phyloP scores from a whole-genome alignment of 2,888 invertebrate genomes.

The Sinhomidia bicolor region DNA sequence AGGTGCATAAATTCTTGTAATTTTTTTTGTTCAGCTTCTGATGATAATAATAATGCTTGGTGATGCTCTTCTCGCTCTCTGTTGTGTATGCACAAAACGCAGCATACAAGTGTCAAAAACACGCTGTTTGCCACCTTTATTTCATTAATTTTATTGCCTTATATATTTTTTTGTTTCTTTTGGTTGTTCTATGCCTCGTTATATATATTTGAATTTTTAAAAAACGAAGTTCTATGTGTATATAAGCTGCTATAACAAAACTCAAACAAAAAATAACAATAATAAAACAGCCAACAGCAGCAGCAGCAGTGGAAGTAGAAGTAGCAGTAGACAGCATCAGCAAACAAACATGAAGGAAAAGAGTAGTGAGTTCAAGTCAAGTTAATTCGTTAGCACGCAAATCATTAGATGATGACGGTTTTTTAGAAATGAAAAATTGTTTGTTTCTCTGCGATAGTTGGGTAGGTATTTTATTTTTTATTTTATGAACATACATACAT shows the following conservation, averaged over 20 bases:
- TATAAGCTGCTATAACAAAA: slow-evolving; percentile 33
- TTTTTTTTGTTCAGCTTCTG: not conserved
- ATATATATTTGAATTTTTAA: not conserved
- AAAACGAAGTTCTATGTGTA: not conserved
- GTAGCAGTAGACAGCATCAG: too few species aligned
- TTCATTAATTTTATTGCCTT: slow-evolving; percentile 72
- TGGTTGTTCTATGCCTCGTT: not conserved
- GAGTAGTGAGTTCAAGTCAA: slow-evolving; percentile 42
- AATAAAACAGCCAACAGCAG: not conserved
- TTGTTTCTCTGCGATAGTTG: not conserved
- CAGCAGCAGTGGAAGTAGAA: too few species aligned
- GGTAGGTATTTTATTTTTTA: not conserved
- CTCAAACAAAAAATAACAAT: not conserved
- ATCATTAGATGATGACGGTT: slow-evolving; percentile 57
- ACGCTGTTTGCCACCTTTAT: slow-evolving; percentile 62
- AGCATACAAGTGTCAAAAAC: slow-evolving; percentile 64
- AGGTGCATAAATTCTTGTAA: slow-evolving; percentile 46
- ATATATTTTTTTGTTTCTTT: not conserved
- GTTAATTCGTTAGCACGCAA: slow-evolving; percentile 70
- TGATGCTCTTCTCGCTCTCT: too few species aligned
- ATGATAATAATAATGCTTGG: not conserved
- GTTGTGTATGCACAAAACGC: not conserved
- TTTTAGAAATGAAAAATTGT: slow-evolving; percentile 41
- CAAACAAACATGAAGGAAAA: slow-evolving; percentile 39
- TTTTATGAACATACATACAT: too few species aligned